phyloP scores from a whole-genome alignment of 2,888 invertebrate species.

The Eupithecia inturbata region DNA sequence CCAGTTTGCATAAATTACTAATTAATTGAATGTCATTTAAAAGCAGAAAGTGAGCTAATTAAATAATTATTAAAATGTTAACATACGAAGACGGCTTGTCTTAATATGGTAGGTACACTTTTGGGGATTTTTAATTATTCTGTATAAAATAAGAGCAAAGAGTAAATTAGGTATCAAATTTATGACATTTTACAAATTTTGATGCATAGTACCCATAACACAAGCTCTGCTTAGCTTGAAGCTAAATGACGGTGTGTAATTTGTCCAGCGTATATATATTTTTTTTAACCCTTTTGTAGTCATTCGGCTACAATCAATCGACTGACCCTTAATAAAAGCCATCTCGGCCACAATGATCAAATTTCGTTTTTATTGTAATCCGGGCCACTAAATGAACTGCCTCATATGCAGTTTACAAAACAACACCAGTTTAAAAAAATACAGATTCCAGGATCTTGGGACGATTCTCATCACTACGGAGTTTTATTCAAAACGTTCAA shows the following conservation, averaged over 20 bases:
- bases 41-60: conserved; percentile 11
- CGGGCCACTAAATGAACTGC: conserved; percentile 75
- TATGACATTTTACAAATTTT: neutral
- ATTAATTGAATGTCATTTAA: conserved; percentile 30
- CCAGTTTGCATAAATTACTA: conserved; percentile 27
- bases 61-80: conserved; percentile 3
- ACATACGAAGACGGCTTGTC: neutral
- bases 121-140: neutral
- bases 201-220: neutral
- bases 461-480: conserved; percentile 53
- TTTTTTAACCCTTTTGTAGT: neutral
- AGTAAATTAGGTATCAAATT: neutral
- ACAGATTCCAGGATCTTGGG: conserved; percentile 67
- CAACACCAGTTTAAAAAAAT: conserved; percentile 64
- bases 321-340: conserved; percentile 68
- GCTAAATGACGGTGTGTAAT: neutral
- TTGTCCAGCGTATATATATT: neutral
- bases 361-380: conserved; percentile 84
- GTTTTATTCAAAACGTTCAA: conserved; percentile 51
- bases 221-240: neutral
- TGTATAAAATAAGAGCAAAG: neutral
- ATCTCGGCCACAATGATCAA: conserved; percentile 79
- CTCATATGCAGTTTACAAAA: conserved; percentile 68
- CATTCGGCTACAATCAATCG: neutral
- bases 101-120: neutral